Base-by-base conservation (phyloP, 2,888 invertebrate species). In the Cheilosia vulpina region DNA sequence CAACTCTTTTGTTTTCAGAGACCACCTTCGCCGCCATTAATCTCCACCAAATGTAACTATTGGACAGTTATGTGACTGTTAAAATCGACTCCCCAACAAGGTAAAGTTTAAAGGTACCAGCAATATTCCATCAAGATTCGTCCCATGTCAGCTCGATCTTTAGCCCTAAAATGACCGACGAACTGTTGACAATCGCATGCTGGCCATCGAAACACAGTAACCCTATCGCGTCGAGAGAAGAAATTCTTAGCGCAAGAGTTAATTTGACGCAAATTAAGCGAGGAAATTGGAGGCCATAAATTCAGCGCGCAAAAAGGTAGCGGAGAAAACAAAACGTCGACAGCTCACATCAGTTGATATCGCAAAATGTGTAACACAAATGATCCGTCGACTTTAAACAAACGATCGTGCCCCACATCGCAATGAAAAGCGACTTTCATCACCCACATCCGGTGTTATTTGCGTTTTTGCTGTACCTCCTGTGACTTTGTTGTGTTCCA, bases 371-470 rank as follows among this genome's bases (percentile, higher is more conserved):
- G 60, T 76, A 60, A 41, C 68, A 60, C 41, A 21, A 58, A 58
- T 41, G 24, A 19, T 15, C 45, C 58, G 58, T 19, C 55, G 24
- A 4, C 13, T 27, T 43, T 31, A 53, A 62, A 31, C n/a, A n/a
- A 24, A 55, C 50, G 21, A 66, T 60, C 58, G 66, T 76, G 76
- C 6, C 43, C 66, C 66, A 76, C 66, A 76, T 76, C 58, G 60
- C 60, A 76, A 52, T 76, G 68, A 60, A 58, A 76, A 68, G 68
- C 43, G 66, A 52, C 76, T 76, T 76, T 68, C 76, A 68, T 76
- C 76, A 68, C 76, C 76, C 76, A 76, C 76, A 68, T 76, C 76
- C 76, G 76, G 66, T 76, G 76, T 31, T 52, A 27, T 34, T 17
- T 47, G 2, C 4, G 6, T 17, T 57, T 38, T 57, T 31, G 1